Conservation (phyloP, 2,888 invertebrate genomes). For the Stegana nigrithorax region DNA sequence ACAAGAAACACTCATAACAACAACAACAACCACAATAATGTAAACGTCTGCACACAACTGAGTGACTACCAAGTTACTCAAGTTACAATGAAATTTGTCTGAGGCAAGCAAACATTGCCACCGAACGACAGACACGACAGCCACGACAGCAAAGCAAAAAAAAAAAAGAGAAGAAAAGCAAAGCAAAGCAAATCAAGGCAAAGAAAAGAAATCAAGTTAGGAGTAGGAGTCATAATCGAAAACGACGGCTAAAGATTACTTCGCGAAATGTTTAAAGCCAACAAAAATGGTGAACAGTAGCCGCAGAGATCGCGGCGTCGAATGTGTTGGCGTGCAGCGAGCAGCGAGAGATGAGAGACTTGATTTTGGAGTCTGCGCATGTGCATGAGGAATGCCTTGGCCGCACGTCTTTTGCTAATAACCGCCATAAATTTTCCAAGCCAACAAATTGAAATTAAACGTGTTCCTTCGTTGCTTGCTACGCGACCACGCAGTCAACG, state of each 20-base stretch:
- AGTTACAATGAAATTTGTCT: slow-evolving; percentile 65
- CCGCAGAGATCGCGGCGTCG: slow-evolving; percentile 30
- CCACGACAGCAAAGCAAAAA: neutral
- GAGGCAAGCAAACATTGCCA: slow-evolving; percentile 55
- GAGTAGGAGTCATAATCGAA: slow-evolving; percentile 29
- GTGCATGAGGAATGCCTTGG: slow-evolving; percentile 52
- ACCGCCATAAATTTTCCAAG: slow-evolving; percentile 63
- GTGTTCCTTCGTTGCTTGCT: too few species aligned
- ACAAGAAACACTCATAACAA: neutral
- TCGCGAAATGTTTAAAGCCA: slow-evolving; percentile 34
- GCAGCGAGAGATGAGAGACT: slow-evolving; percentile 34
- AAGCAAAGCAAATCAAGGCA: slow-evolving; percentile 17
- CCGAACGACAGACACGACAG: slow-evolving; percentile 21
- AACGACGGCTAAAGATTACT: slow-evolving; percentile 12
- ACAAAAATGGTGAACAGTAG: slow-evolving; percentile 55
- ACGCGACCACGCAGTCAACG: too few species aligned
- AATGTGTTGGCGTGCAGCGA: slow-evolving; percentile 21
- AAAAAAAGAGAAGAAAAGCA: neutral
- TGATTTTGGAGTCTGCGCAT: slow-evolving; percentile 16
- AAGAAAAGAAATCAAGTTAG: slow-evolving; percentile 42
- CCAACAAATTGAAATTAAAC: slow-evolving; percentile 67
- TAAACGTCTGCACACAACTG: too few species aligned
- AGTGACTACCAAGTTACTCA: slow-evolving; percentile 64
- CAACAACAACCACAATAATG: neutral
- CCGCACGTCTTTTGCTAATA: slow-evolving; percentile 65